A percentile compares a stretch with the other conserved stretches of the same genome.
Conservation (phyloP, 1,140 invertebrate genomes). For the Orius insidiosus region DNA sequence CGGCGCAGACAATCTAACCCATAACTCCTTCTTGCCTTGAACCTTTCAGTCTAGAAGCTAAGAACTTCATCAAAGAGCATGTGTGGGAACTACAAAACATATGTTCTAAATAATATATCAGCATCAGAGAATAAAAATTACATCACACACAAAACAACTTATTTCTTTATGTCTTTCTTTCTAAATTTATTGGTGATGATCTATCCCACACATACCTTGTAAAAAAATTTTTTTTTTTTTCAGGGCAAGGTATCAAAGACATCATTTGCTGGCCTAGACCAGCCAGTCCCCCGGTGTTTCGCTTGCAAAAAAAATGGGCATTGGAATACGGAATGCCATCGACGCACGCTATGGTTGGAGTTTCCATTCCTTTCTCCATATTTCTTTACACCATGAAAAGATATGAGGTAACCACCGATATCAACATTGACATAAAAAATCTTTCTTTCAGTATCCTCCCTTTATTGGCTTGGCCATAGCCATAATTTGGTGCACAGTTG, state of each 20-base stretch:
- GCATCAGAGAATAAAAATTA: too few species aligned
- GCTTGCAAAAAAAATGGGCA: conserved; percentile 69
- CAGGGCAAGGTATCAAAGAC: conserved; percentile 76
- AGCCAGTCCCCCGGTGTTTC: conserved; percentile 55
- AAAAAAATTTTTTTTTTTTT: conserved; percentile 18
- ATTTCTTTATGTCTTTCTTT: too few species aligned
- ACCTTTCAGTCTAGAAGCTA: too few species aligned
- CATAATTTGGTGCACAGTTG: conserved; percentile 46
- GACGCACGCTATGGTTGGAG: conserved; percentile 80
- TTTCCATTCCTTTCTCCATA: conserved; percentile 70
- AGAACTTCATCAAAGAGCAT: too few species aligned
- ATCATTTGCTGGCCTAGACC: conserved; percentile 72
- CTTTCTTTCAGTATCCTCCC: conserved; percentile 32
- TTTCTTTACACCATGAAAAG: conserved; percentile 59
- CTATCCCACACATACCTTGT: too few species aligned
- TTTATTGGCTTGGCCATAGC: conserved; percentile 28
- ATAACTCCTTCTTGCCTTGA: too few species aligned
- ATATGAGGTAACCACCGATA: conserved; percentile 37
- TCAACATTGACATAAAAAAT: conserved; percentile 2
- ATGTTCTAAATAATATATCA: too few species aligned
- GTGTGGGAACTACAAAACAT: too few species aligned
- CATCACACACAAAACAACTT: too few species aligned
- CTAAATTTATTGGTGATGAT: too few species aligned
- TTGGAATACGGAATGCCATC: conserved; percentile 88
- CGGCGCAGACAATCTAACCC: too few species aligned